Conservation (phyloP, 92 coral and sea anemone genomes). For the Porites cylindrica region DNA sequence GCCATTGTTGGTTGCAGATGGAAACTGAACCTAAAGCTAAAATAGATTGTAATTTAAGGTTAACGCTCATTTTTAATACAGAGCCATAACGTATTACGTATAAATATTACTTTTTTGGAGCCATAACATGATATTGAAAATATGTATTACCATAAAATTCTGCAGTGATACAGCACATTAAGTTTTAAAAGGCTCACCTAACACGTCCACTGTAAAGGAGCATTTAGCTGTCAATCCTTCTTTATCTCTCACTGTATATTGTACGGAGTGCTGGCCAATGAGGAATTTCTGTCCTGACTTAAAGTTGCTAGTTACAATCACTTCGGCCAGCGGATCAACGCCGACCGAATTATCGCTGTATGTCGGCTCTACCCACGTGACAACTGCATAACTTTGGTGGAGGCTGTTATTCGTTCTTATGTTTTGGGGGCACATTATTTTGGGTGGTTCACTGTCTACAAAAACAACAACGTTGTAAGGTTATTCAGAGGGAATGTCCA, state of each 20-base stretch:
- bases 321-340: conserved; percentile 79
- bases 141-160: no score
- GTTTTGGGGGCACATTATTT: conserved; percentile 68
- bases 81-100: no score
- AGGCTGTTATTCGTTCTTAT: conserved; percentile 61
- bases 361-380: conserved; percentile 79
- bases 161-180: not conserved
- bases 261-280: conserved; percentile 72
- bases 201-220: conserved; percentile 66
- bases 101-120: no score
- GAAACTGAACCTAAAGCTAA: no score
- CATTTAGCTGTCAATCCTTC: conserved; percentile 68
- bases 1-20: no score
- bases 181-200: conserved; percentile 56
- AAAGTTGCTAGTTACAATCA: conserved; percentile 64
- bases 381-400: conserved; percentile 67
- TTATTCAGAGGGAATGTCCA: no score
- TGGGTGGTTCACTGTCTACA: conserved; percentile 72
- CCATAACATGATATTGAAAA: no score
- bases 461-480: not conserved
- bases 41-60: no score
- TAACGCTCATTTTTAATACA: no score
- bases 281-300: conserved; percentile 70
- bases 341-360: conserved; percentile 80
- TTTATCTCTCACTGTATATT: conserved; percentile 76